Evolutionary conservation across 2,797 vertebrate species (phyloP), one percentile per base, ranked within the genome.

Genomic region (Clarias platycephalus): DNA sequence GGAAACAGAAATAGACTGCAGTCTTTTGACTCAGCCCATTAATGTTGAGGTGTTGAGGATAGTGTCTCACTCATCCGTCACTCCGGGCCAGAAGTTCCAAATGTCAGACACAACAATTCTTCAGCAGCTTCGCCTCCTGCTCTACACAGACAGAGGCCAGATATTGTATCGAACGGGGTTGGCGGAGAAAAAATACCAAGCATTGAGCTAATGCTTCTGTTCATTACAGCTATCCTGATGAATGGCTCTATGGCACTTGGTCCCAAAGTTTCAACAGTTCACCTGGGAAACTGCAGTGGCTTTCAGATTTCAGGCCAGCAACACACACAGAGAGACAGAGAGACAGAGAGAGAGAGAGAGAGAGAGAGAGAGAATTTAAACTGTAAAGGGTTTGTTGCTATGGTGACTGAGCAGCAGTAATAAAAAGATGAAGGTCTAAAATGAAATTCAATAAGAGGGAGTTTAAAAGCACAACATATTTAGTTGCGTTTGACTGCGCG

Each of bases 301-400:
- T 58, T 80, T 53, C 26, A 31, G 84, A 62, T 66, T 84, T 84
- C 82, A 84, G 68, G 86, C 81, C 66, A 67, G 79, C 81, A 76
- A 49, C 15, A 84, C 22, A 49, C 15, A 84, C 22, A 57, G 40
- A 20, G 12, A 49, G 26, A 70, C 34, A 70, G 77, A 82, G 53
- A 85, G 84, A 88, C 0, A 37, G 83, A 63, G 60, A 67, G 62
- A 67, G 77, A 37, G 40, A 63, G 63, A 34, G 57, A 57, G 77
- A 85, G 87, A 71, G 78, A 86, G 81, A 82, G 53, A 85, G 84
- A 88, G 1, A 44, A 60, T 89, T 94, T 92, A 94, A 96, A 95
- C 90, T 91, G 94, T 95, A 95, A 95, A 95, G 95, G 89, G 84
- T 95, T 89, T n/a, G 96, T 96, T 96, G 92, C 96, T 94, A 95